Conservation (phyloP, 1,140 invertebrate genomes). For the Pinna nobilis region DNA sequence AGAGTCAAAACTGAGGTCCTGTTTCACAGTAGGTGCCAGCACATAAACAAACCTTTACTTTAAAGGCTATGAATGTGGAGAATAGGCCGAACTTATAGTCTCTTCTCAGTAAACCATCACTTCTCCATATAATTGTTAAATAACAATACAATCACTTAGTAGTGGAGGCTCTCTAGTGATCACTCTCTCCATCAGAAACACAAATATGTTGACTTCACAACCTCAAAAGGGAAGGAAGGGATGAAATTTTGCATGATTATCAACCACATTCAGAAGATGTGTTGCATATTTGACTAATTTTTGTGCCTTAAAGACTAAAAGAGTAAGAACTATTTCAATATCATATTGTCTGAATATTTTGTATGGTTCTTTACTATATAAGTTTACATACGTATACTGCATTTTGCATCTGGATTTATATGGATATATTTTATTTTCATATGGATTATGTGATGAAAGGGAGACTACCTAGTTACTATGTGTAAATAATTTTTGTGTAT, state of each 20-base stretch:
- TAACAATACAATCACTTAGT: too few relatives aligned
- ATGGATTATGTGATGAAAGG: too few relatives aligned
- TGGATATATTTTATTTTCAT: background rate
- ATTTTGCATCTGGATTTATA: background rate
- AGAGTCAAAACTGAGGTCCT: too few relatives aligned
- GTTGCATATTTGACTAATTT: too few relatives aligned
- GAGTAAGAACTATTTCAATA: background rate
- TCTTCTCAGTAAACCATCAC: background rate
- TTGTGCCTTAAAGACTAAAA: background rate
- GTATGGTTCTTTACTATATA: background rate
- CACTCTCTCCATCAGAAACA: too few relatives aligned
- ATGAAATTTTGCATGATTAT: too few relatives aligned
- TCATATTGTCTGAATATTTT: background rate
- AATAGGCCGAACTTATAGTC: background rate
- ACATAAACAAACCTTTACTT: background rate
- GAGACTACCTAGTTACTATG: background rate
- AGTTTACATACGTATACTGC: background rate
- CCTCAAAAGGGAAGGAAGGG: too few relatives aligned
- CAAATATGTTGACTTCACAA: too few relatives aligned
- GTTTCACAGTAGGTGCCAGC: too few relatives aligned
- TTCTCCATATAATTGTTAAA: background rate
- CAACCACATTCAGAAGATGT: too few relatives aligned
- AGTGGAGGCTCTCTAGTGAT: too few relatives aligned
- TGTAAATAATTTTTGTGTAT: slow-evolving; percentile 12
- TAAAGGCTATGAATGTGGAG: background rate